Base-by-base conservation (phyloP, 2,888 invertebrate genomes). In the Pomacea canaliculata region DNA sequence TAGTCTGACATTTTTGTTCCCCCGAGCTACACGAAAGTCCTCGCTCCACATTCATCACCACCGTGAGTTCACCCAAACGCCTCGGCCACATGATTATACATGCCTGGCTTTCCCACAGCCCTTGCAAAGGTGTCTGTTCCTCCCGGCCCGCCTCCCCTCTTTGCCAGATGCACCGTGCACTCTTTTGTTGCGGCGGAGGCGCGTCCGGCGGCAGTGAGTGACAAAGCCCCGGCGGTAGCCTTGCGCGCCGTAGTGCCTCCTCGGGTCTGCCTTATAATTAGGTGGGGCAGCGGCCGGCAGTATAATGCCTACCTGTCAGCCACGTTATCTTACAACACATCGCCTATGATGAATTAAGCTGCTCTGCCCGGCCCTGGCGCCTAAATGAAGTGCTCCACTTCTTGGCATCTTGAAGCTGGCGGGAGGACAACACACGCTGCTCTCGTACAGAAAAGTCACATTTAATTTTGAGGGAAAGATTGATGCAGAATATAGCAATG, bases 201-300 rank as follows among this genome's bases (percentile, higher is more conserved):
- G 60, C 68, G 62, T 74, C 74, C 74, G 69, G 74, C 69, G 74
- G 74, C 23, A 74, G 74, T 68, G 74, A 74, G 74, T 74, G 74
- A 74, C 74, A 74, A 51, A 68, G 49, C 37, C 46, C 59, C 68
- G 60, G 69, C 69, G 67, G 74, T 74, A 69, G 74, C 74, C 74
- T 60, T 74, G 74, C 74, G 74, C 74, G 67, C 37, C 60, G 60
- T 68, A 74, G 74, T 74, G 68, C 74, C 74, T 69, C 69, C 16
- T 23, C 9, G 48, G 7, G 13, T 48, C 37, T n/a, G 69, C 69
- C 74, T 59, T 74, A 74, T 74, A 74, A 74, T 74, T 74, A 74
- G 74, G 46, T 27, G 62, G 74, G 48, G 5, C 62, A 60, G 74
- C 60, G 62, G 74, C 18, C 69, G 62, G 69, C 69, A 7, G 67